A percentile compares a stretch with the other conserved stretches of the same genome.
Conservation (phyloP, 2,113 vertebrate genomes). For the Oplegnathus fasciatus region DNA sequence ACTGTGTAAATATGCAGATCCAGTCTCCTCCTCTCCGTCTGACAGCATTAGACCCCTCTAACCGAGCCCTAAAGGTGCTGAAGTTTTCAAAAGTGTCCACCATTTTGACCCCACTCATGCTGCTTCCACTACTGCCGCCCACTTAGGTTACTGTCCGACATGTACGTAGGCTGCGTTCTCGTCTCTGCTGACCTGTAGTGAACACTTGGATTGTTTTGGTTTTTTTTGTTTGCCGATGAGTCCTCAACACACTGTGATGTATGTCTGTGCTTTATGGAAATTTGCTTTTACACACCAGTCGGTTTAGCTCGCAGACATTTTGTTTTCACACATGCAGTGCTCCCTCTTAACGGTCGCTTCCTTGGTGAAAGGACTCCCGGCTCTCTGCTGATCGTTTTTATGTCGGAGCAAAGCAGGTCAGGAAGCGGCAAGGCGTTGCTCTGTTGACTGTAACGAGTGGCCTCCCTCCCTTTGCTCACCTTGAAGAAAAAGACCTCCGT, state of each 20-base stretch:
- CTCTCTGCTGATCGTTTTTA: slow-evolving; percentile 39
- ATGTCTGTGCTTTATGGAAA: slow-evolving; percentile 45
- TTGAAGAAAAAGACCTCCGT: slow-evolving; percentile 32
- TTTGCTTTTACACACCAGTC: slow-evolving; percentile 26
- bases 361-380: slow-evolving; percentile 47
- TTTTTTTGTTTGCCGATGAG: slow-evolving; percentile 19
- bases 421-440: slow-evolving; percentile 41
- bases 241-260: slow-evolving; percentile 75
- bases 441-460: slow-evolving; percentile 46
- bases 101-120: slow-evolving; percentile 39
- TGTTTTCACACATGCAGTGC: background rate
- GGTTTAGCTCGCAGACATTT: slow-evolving; percentile 32
- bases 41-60: slow-evolving; percentile 18
- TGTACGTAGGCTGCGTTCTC: slow-evolving; percentile 26
- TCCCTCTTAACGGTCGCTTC: slow-evolving; percentile 2
- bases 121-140: slow-evolving; percentile 48
- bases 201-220: slow-evolving; percentile 45
- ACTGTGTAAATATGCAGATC: slow-evolving; percentile 77
- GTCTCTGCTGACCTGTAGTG: slow-evolving; percentile 61
- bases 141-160: slow-evolving; percentile 5
- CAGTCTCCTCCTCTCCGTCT: slow-evolving; percentile 43
- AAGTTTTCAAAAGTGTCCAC: slow-evolving; percentile 2
- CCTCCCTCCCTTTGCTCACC: slow-evolving; percentile 39
- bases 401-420: slow-evolving; percentile 29
- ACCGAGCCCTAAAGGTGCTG: slow-evolving; percentile 56